Conservation (phyloP, 2,888 invertebrate genomes). For the Oasisia sp. region DNA sequence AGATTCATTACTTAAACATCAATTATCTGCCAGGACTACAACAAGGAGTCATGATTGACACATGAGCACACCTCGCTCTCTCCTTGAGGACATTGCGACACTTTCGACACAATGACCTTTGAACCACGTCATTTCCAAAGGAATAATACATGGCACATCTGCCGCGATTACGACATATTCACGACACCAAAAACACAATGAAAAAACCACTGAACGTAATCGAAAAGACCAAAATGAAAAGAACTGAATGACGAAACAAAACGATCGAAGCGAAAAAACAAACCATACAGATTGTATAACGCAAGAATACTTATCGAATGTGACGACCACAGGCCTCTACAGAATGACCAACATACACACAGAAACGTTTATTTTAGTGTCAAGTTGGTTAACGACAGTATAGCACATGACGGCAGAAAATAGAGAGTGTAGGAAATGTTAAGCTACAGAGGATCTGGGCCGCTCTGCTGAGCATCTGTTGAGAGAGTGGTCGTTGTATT, state of each 20-base stretch:
- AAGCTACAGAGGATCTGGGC: neutral
- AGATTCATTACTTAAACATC: neutral
- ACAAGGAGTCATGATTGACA: neutral
- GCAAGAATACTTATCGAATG: neutral
- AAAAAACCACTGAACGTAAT: too few species aligned
- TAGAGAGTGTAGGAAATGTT: neutral
- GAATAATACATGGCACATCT: neutral
- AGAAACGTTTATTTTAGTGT: neutral
- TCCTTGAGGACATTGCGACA: neutral
- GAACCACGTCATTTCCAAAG: neutral
- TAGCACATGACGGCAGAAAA: neutral
- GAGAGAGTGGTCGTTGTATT: neutral
- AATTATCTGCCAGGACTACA: neutral
- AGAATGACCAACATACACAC: neutral
- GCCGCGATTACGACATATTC: too few species aligned
- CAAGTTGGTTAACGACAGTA: slow-evolving; percentile 17
- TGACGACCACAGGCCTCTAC: neutral
- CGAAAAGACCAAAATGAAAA: too few species aligned
- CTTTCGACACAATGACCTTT: neutral
- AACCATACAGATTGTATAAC: neutral
- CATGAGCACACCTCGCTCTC: neutral
- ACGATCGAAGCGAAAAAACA: neutral
- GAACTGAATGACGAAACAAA: neutral
- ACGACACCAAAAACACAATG: too few species aligned
- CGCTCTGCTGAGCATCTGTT: neutral